Percentiles rank a stretch among this genome's conserved stretches.
These are phyloP conservation scores for Conger conger DNA, from an alignment of 2,113 vertebrate species.

Conservation along the genomic window DNA sequence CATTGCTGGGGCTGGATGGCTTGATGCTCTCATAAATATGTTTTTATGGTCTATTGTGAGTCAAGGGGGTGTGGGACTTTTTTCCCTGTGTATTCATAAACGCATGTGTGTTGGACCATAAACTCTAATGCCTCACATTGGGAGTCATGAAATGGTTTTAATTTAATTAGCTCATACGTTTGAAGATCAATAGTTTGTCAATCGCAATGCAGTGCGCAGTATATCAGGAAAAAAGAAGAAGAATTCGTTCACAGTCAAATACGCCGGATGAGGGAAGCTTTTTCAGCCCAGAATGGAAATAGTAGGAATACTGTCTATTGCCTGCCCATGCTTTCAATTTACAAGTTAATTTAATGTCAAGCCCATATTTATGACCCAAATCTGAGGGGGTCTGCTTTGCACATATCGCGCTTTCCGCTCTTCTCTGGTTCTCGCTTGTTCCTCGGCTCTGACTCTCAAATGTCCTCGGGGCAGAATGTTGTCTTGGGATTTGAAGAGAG, in stretches of 20 bases:
- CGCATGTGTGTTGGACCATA: conserved; percentile 48
- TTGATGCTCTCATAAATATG: conserved; percentile 73
- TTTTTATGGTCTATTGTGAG: conserved; percentile 68
- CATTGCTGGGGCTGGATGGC: conserved; percentile 68
- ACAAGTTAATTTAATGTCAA: conserved; percentile 43
- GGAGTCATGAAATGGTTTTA: conserved; percentile 61
- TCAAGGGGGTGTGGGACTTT: conserved; percentile 55
- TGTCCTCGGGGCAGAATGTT: conserved; percentile 65
- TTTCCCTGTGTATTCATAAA: conserved; percentile 55
- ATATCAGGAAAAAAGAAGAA: neutral
- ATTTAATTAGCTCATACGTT: conserved; percentile 65
- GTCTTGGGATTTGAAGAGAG: conserved; percentile 62
- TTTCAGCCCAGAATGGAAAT: neutral
- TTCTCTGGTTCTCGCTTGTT: conserved; percentile 23
- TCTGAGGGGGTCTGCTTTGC: conserved; percentile 43
- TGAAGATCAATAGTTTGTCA: conserved; percentile 62
- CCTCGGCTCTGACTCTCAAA: conserved; percentile 1
- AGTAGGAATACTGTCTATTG: conserved; percentile 28
- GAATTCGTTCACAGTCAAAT: neutral
- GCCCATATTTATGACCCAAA: conserved; percentile 50
- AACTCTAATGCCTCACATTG: conserved; percentile 48
- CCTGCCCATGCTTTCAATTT: conserved; percentile 54
- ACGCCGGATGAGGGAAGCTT: neutral
- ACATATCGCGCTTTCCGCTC: conserved; percentile 54
- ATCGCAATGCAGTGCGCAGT: conserved; percentile 46